Evolutionary conservation across 2,888 invertebrate species (phyloP), one percentile per base, ranked within the genome.

Genomic region (Harmothoe impar): DNA sequence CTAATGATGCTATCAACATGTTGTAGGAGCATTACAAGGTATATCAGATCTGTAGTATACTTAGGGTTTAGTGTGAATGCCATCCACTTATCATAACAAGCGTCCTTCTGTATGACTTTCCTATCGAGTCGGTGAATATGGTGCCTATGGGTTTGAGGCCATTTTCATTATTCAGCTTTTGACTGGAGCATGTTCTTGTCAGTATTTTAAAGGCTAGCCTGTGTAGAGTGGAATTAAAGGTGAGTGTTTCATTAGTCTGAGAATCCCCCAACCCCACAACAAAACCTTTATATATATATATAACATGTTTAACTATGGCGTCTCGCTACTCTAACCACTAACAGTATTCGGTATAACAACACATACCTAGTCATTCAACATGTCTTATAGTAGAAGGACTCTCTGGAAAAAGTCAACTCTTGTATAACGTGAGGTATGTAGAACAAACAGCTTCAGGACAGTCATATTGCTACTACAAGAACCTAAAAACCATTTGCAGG

Each of bases 331-430:
- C 33, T 81, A n/a, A n/a, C n/a, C 43, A 43, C 35, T 33, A 81
- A 81, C 43, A 81, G 43, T 35, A 81, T 23, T 15, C 43, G 12
- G 25, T 77, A 35, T 81, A 23, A 81, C 17, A 31, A 81, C 43
- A 81, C 81, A 81, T 23, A 23, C 81, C 43, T 81, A 81, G 81
- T 81, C 81, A 20, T 33, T 81, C 81, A 81, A 81, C 81, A 81
- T 23, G 33, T 81, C 33, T 17, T 43, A 62, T 10, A 43, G 43
- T 43, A 43, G 43, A 62, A 62, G 62, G 3, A 72, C 81, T 81
- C 81, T 81, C 81, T 81, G 33, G 81, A 25, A 35, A 43, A 35
- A 81, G 25, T 77, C 77, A 31, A 35, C 33, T 35, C 72, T 81
- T 20, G 33, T 25, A 25, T 35, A 81, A 81, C 81, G 33, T 81